phyloP scores from a whole-genome alignment of 1,140 invertebrate genomes.

The Zaprionus taronus region DNA sequence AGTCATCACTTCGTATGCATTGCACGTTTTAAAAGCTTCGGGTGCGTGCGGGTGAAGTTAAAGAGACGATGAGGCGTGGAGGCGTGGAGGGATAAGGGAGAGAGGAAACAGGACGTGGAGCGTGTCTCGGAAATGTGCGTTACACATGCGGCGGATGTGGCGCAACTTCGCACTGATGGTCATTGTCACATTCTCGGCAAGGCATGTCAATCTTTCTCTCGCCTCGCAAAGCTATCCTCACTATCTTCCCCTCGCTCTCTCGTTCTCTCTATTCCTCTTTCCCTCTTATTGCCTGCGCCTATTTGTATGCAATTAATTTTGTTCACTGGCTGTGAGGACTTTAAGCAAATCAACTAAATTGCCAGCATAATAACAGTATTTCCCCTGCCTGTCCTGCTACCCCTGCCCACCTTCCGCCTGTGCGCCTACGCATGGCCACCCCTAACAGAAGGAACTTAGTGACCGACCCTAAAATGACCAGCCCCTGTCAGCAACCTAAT shows the following conservation, averaged over 20 bases:
- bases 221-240: neutral
- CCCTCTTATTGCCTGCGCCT: constrained; percentile 40
- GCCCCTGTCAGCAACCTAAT: constrained; percentile 67
- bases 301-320: constrained; percentile 80
- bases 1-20: constrained; percentile 12
- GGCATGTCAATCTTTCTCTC: neutral
- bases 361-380: constrained; percentile 36
- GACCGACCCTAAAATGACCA: constrained; percentile 40
- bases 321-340: constrained; percentile 45
- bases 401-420: neutral
- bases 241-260: neutral
- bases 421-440: too few species aligned
- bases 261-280: neutral
- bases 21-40: constrained; percentile 34
- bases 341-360: constrained; percentile 70
- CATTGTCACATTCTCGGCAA: constrained; percentile 32
- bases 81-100: neutral
- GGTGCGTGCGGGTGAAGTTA: neutral
- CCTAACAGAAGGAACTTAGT: neutral
- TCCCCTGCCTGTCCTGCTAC: neutral
- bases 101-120: neutral
- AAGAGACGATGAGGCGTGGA: neutral
- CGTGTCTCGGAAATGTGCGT: constrained; percentile 33
- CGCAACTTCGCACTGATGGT: constrained; percentile 28
- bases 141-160: constrained; percentile 34